Evolutionary conservation across 2,797 vertebrate species (phyloP), one percentile per base, ranked within the genome.

Genomic region (Odontamblyopus rebecca): DNA sequence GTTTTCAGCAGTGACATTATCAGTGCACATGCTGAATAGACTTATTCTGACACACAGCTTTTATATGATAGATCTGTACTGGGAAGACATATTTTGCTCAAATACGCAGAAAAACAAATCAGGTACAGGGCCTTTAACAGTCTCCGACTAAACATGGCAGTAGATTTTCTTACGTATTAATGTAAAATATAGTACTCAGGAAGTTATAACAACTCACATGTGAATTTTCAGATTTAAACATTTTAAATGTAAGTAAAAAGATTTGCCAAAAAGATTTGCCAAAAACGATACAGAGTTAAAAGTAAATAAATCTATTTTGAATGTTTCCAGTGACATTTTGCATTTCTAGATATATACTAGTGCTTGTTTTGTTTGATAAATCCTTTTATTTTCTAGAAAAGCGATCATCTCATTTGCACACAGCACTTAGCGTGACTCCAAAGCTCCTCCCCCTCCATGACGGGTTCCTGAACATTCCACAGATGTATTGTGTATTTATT

Each of bases 401-500:
- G 16, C 53, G 18, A 30, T 60, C 59, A 60, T 60, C 59, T 60
- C 29, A 16, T 60, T 30, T 60, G 59, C 59, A 60, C 57, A 27
- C 59, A 6, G 59, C 59, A 60, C 57, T 60, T 60, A 13, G 26
- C 27, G 23, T 56, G n/a, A 60, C 13, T 60, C 26, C 27, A 60
- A 18, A 15, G 57, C n/a, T 60, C 27, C 26, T 51, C 54, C 15
- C 30, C 13, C n/a, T 59, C 16, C 67, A 59, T 35, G 54, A 68
- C 48, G 53, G 70, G 73, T 67, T 76, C 74, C 73, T 64, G 70
- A 73, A 82, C 71, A 64, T 68, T 70, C 51, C 38, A 64, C 41
- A 72, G 30, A 78, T 71, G 70, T 68, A 74, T 71, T 67, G 53
- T 61, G 70, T 81, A 79, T 86, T 74, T 77, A 85, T 70, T 73